Evolutionary conservation across 2,888 invertebrate genomes (phyloP), one percentile per base, ranked within the genome.

Genomic region (Lasioglossum morio): DNA sequence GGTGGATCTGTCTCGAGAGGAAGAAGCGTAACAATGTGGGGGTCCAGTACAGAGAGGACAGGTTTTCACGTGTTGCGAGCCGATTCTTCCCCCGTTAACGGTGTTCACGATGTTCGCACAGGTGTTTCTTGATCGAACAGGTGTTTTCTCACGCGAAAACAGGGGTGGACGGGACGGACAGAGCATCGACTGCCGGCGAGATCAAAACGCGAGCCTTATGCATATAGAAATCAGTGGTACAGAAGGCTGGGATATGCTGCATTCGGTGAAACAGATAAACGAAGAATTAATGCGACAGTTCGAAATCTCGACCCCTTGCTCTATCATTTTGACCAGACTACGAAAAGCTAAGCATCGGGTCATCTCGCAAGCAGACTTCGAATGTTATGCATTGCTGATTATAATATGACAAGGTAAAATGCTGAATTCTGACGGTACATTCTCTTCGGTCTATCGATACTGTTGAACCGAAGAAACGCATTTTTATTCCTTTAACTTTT

Each of bases 181-280:
- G 87, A 90, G 90, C 88, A 88, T 88, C 82, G 90, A 88, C 85
- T 83, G 88, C 84, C 79, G 81, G 84, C 75, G 76, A 73, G 73
- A 53, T 37, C 30, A 66, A 66, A 77, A 80, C 37, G 74, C 79
- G 57, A 81, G 79, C 87, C 81, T 82, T 86, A 80, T 84, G 80
- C 79, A 86, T 84, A 82, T 84, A 80, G 72, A 46, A 46, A 57
- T 4, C 37, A 46, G 23, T 4, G 37, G 8, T n/a, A 8, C 53
- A n/a, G 10, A n/a, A 23, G n/a, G n/a, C 23, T 53, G 53, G 10
- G 53, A n/a, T 23, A 10, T 53, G 23, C n/a, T n/a, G n/a, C 53
- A 53, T n/a, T 53, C 53, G 53, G 0, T 53, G 60, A 27, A 60
- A 60, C 27, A 60, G 60, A 60, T 3, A 27, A 23, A 5, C 14